Conservation (phyloP, 2,888 invertebrate genomes). For the Apotomis capreana region DNA sequence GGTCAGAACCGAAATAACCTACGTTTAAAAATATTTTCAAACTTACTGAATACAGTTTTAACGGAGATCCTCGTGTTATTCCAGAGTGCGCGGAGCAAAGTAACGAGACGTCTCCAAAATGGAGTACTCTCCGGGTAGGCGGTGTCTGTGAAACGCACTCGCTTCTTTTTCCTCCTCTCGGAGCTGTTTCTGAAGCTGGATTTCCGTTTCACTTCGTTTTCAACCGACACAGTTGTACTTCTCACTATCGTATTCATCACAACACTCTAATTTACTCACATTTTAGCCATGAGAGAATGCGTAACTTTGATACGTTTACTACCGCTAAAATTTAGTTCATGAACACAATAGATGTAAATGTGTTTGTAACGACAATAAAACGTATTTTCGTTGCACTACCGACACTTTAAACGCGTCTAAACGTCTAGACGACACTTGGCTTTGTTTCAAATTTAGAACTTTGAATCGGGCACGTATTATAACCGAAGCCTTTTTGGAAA, state of each 20-base stretch:
- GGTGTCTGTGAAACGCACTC: constrained; percentile 69
- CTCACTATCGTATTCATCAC: constrained; percentile 26
- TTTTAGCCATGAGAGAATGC: neutral
- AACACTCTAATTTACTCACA: neutral
- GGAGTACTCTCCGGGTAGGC: constrained; percentile 57
- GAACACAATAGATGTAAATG: constrained; percentile 13
- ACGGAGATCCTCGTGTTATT: constrained; percentile 62
- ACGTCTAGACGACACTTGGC: constrained; percentile 67
- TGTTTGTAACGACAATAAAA: constrained; percentile 25
- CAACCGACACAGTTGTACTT: constrained; percentile 28
- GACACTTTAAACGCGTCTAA: constrained; percentile 58
- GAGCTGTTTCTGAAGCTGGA: constrained; percentile 66
- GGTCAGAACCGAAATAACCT: constrained; percentile 45
- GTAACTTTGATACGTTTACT: constrained; percentile 15
- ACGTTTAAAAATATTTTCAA: constrained; percentile 48
- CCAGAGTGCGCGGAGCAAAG: constrained; percentile 68
- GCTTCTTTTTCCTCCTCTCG: constrained; percentile 65
- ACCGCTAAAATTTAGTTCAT: constrained; percentile 7
- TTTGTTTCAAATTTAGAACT: constrained; percentile 63
- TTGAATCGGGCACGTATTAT: constrained; percentile 56
- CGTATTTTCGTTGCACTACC: constrained; percentile 44
- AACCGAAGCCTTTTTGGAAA: constrained; percentile 48
- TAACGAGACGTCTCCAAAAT: constrained; percentile 63
- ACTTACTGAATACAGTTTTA: constrained; percentile 67
- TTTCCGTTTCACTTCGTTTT: constrained; percentile 67